Evolutionary conservation across 2,797 vertebrate genomes (phyloP), one percentile per base, ranked within the genome.

Genomic region (Petrocephalus schoutedeni): DNA sequence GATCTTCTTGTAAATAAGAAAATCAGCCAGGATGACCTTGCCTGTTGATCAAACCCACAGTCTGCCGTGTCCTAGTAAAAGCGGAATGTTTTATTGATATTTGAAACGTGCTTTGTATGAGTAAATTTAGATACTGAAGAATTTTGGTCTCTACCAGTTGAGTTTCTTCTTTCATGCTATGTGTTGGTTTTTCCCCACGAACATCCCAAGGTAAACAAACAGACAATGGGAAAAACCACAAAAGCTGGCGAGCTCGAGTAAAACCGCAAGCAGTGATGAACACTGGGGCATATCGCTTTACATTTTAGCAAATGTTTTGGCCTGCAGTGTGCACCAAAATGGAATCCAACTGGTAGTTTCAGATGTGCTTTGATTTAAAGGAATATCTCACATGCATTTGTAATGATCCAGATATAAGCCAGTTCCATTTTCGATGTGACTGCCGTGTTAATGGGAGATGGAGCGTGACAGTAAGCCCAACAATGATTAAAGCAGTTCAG

Each of bases 341-440:
- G 82, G 83, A 89, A 88, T 77, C 36, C 88, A 92, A 93, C 89
- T 88, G 89, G 93, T 93, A 93, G 51, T 94, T 91, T 93, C 57
- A 89, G 90, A 89, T 92, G 91, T 92, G 92, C 28, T 77, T 59
- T 92, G 85, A 89, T 93, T 91, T 94, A 91, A 36, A 32, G 54
- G 54, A 32, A 32, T 85, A 94, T 87, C 92, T 92, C 95, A 92
- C 94, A 91, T 93, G 91, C 93, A 91, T 93, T 93, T 91, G 92
- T 86, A 88, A 90, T 91, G 90, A 89, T 45, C 19, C 41, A 80
- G 74, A 45, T 45, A 49, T 80, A 21, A 7, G 49, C 41, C 36
- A 80, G 74, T 49, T 49, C 41, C 41, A 21, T 80, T n/a, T 80
- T 49, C 19, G 32, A n/a, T 80, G 41, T 80, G 74, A 80, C 16